Evolutionary conservation across 1,140 invertebrate genomes (phyloP).

Genomic region (Lepidurus couesii): DNA sequence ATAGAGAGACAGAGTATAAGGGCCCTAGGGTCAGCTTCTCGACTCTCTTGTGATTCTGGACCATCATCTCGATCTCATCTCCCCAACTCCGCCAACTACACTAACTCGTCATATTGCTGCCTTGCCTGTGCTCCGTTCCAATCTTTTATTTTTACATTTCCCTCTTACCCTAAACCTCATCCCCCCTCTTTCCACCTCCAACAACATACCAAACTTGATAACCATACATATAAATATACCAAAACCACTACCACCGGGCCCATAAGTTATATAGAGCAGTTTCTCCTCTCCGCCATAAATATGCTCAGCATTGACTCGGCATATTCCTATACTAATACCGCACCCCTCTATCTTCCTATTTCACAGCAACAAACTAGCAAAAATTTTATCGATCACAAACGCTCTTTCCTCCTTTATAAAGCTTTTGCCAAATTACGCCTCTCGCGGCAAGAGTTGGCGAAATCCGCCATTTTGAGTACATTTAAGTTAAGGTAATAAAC

Average conservation of each 20-base stretch:
- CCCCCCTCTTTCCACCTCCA: not conserved
- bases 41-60: slow-evolving; percentile 15
- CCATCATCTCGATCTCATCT: slow-evolving; percentile 15
- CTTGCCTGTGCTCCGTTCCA: slow-evolving; percentile 7
- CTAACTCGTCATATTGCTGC: slow-evolving; percentile 21
- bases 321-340: not conserved
- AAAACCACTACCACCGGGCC: not conserved
- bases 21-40: not conserved
- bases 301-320: not conserved
- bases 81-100: not conserved
- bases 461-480: no score
- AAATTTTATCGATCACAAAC: no score
- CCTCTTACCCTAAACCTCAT: not conserved
- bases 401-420: no score
- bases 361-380: not conserved
- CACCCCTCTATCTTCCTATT: not conserved
- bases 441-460: no score
- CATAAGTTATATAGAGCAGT: not conserved
- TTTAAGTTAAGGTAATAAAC: no score
- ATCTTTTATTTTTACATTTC: not conserved
- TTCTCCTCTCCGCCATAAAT: not conserved
- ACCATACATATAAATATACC: not conserved
- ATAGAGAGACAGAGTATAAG: not conserved
- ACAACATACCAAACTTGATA: not conserved
- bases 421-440: no score